A percentile compares a stretch with the other conserved stretches of the same genome.
phyloP scores from a whole-genome alignment of 2,797 vertebrate species.

The Diceros bicornis region DNA sequence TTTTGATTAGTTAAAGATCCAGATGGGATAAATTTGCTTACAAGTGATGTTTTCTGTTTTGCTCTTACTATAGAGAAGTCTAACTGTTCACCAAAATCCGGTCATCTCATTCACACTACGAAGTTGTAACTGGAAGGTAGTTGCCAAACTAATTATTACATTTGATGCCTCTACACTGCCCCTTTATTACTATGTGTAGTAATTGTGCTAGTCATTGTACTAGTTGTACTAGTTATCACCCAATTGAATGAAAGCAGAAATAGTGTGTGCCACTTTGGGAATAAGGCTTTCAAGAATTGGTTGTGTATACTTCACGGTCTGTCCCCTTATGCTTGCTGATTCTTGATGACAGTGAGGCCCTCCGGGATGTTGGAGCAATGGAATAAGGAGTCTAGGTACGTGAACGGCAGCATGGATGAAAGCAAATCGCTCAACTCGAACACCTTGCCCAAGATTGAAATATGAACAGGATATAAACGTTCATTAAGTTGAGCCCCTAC shows the following conservation, averaged over 20 bases:
- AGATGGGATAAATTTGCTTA: not conserved
- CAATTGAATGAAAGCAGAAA: not conserved
- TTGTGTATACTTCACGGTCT: not conserved
- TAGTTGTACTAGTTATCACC: too few species aligned
- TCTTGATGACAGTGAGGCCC: not conserved
- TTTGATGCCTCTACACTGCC: not conserved
- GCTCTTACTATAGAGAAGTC: not conserved
- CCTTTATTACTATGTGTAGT: not conserved
- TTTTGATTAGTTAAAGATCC: not conserved
- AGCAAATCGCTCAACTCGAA: not conserved
- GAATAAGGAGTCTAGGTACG: not conserved
- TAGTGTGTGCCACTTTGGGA: not conserved
- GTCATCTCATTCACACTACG: not conserved
- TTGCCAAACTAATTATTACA: not conserved
- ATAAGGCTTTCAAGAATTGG: not conserved
- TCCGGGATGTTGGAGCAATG: fast-evolving
- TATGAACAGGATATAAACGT: not conserved
- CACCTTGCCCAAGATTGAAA: not conserved
- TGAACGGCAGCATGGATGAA: not conserved
- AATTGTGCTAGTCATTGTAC: not conserved
- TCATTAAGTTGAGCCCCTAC: not conserved
- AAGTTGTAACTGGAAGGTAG: not conserved
- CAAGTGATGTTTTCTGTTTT: not conserved
- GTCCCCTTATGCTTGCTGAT: not conserved
- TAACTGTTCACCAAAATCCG: not conserved